These are phyloP conservation scores for Pongo abelii DNA, from an alignment of 2,113 vertebrate genomes.

Conservation along the genomic window DNA sequence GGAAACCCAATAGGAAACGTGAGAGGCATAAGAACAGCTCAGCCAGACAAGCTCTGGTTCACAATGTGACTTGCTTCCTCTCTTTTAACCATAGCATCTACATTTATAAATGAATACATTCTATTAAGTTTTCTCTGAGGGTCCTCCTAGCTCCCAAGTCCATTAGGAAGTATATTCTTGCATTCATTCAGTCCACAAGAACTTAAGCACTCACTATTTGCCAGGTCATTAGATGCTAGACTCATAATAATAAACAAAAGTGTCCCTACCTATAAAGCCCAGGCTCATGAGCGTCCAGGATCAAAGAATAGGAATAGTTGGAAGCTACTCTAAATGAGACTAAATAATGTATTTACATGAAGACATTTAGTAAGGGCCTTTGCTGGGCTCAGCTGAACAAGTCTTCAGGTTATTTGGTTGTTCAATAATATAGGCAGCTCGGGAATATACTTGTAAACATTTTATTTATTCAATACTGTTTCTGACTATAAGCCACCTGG, in stretches of 20 bases:
- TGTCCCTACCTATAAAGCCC: neutral
- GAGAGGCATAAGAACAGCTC: neutral
- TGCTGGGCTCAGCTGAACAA: neutral
- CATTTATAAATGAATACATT: neutral
- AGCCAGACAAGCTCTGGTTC: neutral
- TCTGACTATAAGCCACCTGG: neutral
- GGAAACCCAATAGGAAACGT: neutral
- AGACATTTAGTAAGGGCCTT: neutral
- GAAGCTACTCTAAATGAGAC: neutral
- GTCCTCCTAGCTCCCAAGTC: neutral
- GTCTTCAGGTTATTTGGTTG: neutral
- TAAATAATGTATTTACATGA: constrained; percentile 3
- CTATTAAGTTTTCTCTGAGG: neutral
- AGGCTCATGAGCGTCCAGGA: neutral
- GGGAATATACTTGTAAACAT: neutral
- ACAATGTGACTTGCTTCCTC: neutral
- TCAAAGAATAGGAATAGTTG: neutral
- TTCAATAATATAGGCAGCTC: neutral
- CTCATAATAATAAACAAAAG: neutral
- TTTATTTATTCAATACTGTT: neutral
- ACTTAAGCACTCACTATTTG: neutral
- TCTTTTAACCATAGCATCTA: neutral
- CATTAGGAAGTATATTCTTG: neutral
- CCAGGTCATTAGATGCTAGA: neutral
- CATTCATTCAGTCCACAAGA: neutral